Evolutionary conservation across 2,113 vertebrate species (phyloP), one percentile per base, ranked within the genome.

Genomic region (Myiagra hebetior): DNA sequence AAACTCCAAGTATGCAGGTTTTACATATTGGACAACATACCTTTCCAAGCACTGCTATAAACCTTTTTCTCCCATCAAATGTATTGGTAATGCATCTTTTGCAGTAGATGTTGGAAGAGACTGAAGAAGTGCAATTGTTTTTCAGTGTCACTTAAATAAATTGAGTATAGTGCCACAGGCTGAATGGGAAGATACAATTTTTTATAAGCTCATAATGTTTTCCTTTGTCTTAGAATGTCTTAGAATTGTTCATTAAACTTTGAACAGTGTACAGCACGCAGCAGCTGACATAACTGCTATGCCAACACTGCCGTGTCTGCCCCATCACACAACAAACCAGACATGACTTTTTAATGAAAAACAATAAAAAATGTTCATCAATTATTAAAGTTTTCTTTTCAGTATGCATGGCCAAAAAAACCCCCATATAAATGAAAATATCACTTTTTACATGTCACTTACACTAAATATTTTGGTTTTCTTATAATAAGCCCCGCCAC

Each of bases 301-400:
- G 85, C 82, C 81, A 94, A 81, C 76, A 42, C 37, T 56, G 81
- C 90, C 63, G 17, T 68, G 92, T 95, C 91, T 93, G 90, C 81
- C 67, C 75, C 63, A 69, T 92, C 94, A 86, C 52, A 55, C 87
- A 93, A 93, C 92, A 95, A 97, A 96, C 64, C 8, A 15, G 94
- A 91, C 72, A 97, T 97, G 95, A 97, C 85, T 97, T 97, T 97
- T 98, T 98, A 84, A 98, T 97, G 91, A 98, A 93, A 95, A 95
- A 96, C 76, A 92, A 95, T 95, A 96, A 94, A 95, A 97, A 88
- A 77, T 42, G 20, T 12, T 95, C 84, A 97, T 98, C 89, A 96
- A 97, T 97, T 97, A 98, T 97, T 98, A 35, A 98, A 79, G 72
- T 35, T 75, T 68, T 88, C 63, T 94, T 95, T 95, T 87, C 49